phyloP scores from a whole-genome alignment of 2,113 vertebrate genomes.

The Oncorhynchus keta region DNA sequence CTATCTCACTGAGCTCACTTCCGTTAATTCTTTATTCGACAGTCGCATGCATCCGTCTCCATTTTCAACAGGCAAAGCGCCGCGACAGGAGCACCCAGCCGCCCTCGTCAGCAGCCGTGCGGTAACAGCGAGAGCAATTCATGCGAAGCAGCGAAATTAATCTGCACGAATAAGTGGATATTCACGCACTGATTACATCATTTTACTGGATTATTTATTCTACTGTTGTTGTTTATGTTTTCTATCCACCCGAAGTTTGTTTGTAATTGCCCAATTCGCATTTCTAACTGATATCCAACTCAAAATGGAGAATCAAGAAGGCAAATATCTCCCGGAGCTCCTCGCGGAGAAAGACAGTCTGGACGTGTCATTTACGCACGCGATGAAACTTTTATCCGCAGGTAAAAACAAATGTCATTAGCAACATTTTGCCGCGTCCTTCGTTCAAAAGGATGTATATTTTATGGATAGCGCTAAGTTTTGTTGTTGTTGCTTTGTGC shows the following conservation, averaged over 20 bases:
- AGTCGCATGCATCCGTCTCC: slow-evolving; percentile 61
- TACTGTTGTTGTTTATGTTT: slow-evolving; percentile 43
- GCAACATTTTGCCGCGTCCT: not conserved
- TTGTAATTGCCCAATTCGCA: slow-evolving; percentile 10
- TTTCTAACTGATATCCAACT: slow-evolving; percentile 45
- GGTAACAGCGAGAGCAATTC: not conserved
- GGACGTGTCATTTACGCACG: slow-evolving; percentile 90
- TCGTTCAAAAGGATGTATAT: not conserved
- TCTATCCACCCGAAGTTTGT: not conserved
- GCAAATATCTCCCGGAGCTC: slow-evolving; percentile 88
- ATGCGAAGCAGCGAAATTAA: slow-evolving; percentile 28
- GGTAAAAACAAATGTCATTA: slow-evolving; percentile 71
- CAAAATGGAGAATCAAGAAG: slow-evolving; percentile 89
- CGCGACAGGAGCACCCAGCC: not conserved
- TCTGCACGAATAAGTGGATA: slow-evolving; percentile 31
- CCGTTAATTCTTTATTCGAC: slow-evolving; percentile 48
- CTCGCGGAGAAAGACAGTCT: slow-evolving; percentile 91
- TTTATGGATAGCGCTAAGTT: not conserved
- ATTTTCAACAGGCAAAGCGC: slow-evolving; percentile 52
- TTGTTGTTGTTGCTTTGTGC: not conserved
- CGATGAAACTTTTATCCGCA: slow-evolving; percentile 90
- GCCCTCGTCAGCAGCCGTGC: not conserved
- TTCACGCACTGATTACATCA: slow-evolving; percentile 48
- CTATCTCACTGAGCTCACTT: slow-evolving; percentile 66
- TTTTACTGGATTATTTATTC: slow-evolving; percentile 58